phyloP scores from a whole-genome alignment of 2,888 invertebrate species.

The Hetaerina titia region DNA sequence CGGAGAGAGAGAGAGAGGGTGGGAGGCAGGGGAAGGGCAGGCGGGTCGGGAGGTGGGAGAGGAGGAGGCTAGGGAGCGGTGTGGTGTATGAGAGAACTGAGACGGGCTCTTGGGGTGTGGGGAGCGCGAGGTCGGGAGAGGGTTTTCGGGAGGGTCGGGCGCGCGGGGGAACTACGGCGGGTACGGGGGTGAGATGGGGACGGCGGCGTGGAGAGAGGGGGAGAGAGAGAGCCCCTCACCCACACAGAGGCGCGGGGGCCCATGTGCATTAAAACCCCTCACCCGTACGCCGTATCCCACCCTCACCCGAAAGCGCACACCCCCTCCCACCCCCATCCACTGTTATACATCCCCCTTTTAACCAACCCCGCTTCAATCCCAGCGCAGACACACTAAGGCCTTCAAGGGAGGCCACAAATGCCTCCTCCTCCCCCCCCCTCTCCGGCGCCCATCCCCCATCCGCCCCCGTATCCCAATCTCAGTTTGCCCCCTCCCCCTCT shows the following conservation, averaged over 20 bases:
- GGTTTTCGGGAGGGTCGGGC: not conserved
- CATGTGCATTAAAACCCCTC: constrained; percentile 60
- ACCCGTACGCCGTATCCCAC: not conserved
- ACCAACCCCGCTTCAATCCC: constrained; percentile 48
- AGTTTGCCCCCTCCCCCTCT: not conserved
- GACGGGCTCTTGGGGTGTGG: not conserved
- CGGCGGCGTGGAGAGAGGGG: not conserved
- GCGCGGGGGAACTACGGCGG: too few relatives aligned
- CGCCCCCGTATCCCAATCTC: not conserved
- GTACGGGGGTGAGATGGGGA: too few relatives aligned
- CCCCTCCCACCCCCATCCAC: not conserved
- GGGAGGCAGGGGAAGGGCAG: not conserved
- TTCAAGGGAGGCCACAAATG: constrained; percentile 7
- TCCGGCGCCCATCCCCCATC: too few relatives aligned
- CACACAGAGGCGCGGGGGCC: constrained; percentile 4
- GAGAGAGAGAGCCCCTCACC: constrained; percentile 15
- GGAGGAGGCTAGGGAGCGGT: not conserved
- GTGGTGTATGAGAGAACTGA: constrained; percentile 5
- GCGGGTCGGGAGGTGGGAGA: not conserved
- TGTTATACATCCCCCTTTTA: constrained; percentile 21
- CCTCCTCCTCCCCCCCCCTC: not conserved
- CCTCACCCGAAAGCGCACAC: not conserved
- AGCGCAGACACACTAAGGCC: constrained; percentile 13
- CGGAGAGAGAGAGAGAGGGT: not conserved
- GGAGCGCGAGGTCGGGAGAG: not conserved